Conservation (phyloP, 2,797 vertebrate genomes). For the Toxotes lorentzi region DNA sequence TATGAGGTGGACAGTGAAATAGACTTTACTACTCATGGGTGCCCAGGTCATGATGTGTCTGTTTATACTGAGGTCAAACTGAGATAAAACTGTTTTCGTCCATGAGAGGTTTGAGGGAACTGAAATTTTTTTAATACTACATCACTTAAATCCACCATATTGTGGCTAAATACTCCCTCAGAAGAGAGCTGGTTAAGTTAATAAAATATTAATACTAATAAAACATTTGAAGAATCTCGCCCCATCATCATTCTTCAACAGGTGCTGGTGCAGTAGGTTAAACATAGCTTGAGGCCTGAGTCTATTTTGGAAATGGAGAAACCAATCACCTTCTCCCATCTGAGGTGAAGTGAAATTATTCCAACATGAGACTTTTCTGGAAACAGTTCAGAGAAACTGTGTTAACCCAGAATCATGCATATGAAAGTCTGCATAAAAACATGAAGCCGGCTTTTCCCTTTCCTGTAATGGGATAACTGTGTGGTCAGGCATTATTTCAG, state of each 20-base stretch:
- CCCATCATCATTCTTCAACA: conserved; percentile 45
- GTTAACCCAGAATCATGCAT: conserved; percentile 22
- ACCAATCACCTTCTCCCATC: conserved; percentile 48
- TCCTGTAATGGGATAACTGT: conserved; percentile 47
- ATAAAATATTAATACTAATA: conserved; percentile 47
- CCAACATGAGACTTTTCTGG: conserved; percentile 57
- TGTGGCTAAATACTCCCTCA: conserved; percentile 13
- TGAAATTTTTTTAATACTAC: neutral
- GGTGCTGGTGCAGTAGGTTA: conserved; percentile 47
- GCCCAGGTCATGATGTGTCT: conserved; percentile 58
- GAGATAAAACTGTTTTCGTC: conserved; percentile 20
- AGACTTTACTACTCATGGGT: conserved; percentile 64
- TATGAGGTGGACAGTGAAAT: conserved; percentile 74
- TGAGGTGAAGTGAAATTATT: conserved; percentile 56
- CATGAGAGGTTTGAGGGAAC: neutral
- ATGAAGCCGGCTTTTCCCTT: conserved; percentile 20
- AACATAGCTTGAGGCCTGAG: conserved; percentile 30
- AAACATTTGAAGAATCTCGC: conserved; percentile 42
- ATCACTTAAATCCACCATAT: neutral
- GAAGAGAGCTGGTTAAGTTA: conserved; percentile 8
- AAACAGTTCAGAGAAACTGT: conserved; percentile 55
- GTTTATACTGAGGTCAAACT: conserved; percentile 60
- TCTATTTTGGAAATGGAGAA: conserved; percentile 48
- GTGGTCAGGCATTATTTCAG: conserved; percentile 52
- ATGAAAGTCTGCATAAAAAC: conserved; percentile 50